Evolutionary conservation across 2,797 vertebrate genomes (phyloP).

Genomic region (Distichodus sexfasciatus): DNA sequence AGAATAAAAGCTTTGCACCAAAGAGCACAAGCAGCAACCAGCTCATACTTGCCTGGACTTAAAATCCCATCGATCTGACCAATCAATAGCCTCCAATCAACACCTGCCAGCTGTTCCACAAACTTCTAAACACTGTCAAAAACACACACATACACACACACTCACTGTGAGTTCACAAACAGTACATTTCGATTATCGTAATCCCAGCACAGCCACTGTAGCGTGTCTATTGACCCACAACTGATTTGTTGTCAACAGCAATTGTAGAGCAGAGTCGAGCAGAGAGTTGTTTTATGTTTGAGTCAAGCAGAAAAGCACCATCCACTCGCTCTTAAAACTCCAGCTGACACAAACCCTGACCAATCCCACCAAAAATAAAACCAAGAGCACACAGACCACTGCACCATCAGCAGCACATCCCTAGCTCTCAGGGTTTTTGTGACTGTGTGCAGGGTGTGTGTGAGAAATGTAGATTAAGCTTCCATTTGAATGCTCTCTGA

Average conservation of each 20-base stretch:
- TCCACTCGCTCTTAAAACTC: not conserved
- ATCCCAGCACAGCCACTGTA: conserved; percentile 10
- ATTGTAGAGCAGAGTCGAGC: not conserved
- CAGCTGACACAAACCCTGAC: not conserved
- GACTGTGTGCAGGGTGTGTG: not conserved
- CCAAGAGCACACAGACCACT: not conserved
- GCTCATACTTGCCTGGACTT: conserved; percentile 22
- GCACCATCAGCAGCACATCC: not conserved
- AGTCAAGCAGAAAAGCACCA: not conserved
- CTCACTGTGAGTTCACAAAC: conserved; percentile 8
- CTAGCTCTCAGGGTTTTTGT: not conserved
- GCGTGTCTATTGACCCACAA: conserved; percentile 14
- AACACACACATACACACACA: conserved; percentile 9
- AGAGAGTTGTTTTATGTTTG: not conserved
- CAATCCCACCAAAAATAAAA: not conserved
- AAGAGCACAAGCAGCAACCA: conserved; percentile 1
- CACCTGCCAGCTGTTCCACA: conserved; percentile 33
- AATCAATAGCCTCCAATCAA: conserved; percentile 44
- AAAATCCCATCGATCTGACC: conserved; percentile 29
- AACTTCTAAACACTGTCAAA: conserved; percentile 22
- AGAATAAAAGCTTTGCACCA: not conserved
- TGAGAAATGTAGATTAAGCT: not conserved
- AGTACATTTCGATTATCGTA: conserved; percentile 19
- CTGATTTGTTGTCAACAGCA: conserved; percentile 4
- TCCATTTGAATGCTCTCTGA: too few relatives aligned